Percentiles rank a stretch among this genome's conserved stretches.
Conservation (phyloP, 2,888 invertebrate species). For the Empis livida region DNA sequence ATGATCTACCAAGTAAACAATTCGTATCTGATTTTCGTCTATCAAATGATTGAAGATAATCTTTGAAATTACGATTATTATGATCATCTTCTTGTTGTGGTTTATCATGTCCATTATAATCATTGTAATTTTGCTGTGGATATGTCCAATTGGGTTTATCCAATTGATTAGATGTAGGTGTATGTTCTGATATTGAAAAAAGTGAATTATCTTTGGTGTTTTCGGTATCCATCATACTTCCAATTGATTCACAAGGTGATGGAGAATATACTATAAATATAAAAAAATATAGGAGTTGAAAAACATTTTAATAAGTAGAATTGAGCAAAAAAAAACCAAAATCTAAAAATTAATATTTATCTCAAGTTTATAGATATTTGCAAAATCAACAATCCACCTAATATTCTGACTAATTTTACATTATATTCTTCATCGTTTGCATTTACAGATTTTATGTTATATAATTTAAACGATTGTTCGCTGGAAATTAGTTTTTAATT, state of each 20-base stretch:
- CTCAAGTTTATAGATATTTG: too few species aligned
- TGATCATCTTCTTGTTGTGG: constrained; percentile 14
- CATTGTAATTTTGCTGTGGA: constrained; percentile 26
- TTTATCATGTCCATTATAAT: constrained; percentile 21
- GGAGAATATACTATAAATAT: constrained; percentile 57
- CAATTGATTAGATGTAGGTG: constrained; percentile 9
- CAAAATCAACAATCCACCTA: too few species aligned
- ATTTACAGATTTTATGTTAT: too few species aligned
- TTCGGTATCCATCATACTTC: constrained; percentile 47
- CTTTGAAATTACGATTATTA: constrained; percentile 25
- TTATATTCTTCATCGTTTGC: too few species aligned
- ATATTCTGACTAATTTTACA: too few species aligned
- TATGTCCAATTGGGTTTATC: constrained; percentile 11
- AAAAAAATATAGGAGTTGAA: too few species aligned
- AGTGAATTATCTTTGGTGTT: neutral
- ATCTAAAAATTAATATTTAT: too few species aligned
- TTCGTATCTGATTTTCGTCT: constrained; percentile 69
- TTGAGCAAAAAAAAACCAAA: too few species aligned
- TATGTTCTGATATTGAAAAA: neutral
- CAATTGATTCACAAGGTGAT: constrained; percentile 63
- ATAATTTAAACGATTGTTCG: too few species aligned
- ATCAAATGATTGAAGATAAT: constrained; percentile 43
- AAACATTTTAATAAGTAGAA: too few species aligned
- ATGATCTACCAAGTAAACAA: constrained; percentile 42
- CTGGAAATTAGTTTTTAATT: too few species aligned